Evolutionary conservation across 2,888 invertebrate species (phyloP), one percentile per base, ranked within the genome.

Genomic region (Oxyteleia sp.): DNA sequence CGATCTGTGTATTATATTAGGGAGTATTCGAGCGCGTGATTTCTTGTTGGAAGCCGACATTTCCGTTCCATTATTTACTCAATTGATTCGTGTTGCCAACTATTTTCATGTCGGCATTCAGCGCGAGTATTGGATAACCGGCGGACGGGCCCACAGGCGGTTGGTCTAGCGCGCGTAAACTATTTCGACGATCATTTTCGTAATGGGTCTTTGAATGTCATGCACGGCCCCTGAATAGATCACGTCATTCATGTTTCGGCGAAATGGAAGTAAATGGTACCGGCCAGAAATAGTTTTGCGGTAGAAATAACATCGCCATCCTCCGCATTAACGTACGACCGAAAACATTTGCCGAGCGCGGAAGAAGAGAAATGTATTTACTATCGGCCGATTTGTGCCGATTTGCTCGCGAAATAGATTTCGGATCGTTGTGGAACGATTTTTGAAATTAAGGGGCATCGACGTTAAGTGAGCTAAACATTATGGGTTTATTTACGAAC

Each of bases 101-200:
- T 89, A 90, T 89, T 91, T 90, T 87, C 86, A 84, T 87, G 88
- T 87, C 84, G 32, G 82, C 75, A 82, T 84, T 83, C 71, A 71
- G 13, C 13, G 66, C 51, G 57, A 51, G 51, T 64, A 71, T 76
- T 82, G 71, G 69, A 75, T 64, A 69, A 64, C 71, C 55, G 75
- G 13, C 26, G 63, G 35, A 69, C 49, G 64, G 79, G 75, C 53
- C 55, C 74, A 64, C 79, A 71, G 78, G 32, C 63, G 47, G 49
- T 66, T 49, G 76, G 83, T 78, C 76, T 87, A 87, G 89, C 89
- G 89, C 88, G 89, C 89, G 89, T 90, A 90, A 92, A 92, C 92
- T 90, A 92, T 92, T 93, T 92, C 90, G 90, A 91, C 91, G 89
- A 90, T 91, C 90, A 92, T 91, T 93, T 91, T 91, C 89, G 88